A percentile compares a stretch with the other conserved stretches of the same genome.
phyloP scores from a whole-genome alignment of 2,113 vertebrate species.

The Sander lucioperca region DNA sequence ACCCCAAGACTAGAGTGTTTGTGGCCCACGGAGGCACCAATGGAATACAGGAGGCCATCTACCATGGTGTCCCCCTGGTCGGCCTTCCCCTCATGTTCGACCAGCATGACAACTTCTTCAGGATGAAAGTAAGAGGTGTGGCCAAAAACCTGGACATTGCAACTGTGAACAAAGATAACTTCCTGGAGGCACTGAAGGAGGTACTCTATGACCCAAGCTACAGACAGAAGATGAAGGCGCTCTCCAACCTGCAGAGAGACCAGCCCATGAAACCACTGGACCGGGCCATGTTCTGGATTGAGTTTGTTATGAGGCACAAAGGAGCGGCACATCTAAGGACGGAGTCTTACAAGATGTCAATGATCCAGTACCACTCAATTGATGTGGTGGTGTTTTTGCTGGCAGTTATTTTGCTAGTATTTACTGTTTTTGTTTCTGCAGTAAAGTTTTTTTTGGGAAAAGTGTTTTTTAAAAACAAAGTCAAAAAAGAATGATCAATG shows the following conservation, averaged over 20 bases:
- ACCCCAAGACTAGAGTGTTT: conserved; percentile 70
- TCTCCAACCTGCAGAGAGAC: conserved; percentile 72
- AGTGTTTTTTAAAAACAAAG: conserved; percentile 57
- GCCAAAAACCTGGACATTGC: conserved; percentile 71
- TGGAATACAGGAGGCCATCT: conserved; percentile 74
- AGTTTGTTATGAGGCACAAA: conserved; percentile 79
- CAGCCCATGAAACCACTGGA: conserved; percentile 74
- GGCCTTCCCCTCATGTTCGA: conserved; percentile 77
- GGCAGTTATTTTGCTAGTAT: neutral
- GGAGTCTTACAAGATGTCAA: conserved; percentile 74
- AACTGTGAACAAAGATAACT: conserved; percentile 64
- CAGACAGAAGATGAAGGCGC: conserved; percentile 69
- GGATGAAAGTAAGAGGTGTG: conserved; percentile 66
- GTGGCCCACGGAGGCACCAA: conserved; percentile 80
- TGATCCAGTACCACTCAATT: conserved; percentile 59
- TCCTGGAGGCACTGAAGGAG: conserved; percentile 66
- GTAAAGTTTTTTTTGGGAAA: conserved; percentile 37
- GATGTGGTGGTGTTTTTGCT: conserved; percentile 66
- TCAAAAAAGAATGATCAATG: conserved; percentile 60
- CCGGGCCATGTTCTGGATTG: conserved; percentile 77
- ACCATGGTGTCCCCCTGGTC: conserved; percentile 71
- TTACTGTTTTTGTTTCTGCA: neutral
- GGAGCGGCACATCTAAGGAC: conserved; percentile 72
- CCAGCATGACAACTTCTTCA: conserved; percentile 71
- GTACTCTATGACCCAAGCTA: conserved; percentile 68